Evolutionary conservation across 2,797 vertebrate species (phyloP).

Genomic region (Chelmon rostratus): DNA sequence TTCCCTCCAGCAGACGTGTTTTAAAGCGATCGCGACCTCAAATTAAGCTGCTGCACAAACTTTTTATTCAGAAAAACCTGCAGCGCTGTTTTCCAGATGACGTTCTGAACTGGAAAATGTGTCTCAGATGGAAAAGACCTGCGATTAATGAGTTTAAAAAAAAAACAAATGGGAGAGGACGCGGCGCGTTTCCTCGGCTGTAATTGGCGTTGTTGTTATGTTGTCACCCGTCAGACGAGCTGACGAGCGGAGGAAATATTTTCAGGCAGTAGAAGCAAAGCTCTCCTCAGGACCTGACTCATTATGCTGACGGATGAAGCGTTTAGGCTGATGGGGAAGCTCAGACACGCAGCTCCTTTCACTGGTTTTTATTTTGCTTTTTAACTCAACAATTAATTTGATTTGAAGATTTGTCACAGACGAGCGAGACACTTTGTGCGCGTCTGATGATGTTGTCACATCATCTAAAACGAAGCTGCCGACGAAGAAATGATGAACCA

Average conservation of each 20-base stretch:
- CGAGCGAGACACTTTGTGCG: no score
- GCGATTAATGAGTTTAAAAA: slow-evolving; percentile 19
- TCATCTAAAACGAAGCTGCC: neutral
- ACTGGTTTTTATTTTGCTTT: neutral
- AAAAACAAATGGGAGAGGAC: slow-evolving; percentile 4
- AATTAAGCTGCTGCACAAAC: slow-evolving; percentile 34
- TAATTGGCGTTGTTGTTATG: slow-evolving; percentile 36
- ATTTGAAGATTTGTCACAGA: neutral
- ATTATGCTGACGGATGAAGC: slow-evolving; percentile 24
- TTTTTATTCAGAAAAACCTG: slow-evolving; percentile 5
- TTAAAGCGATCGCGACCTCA: slow-evolving; percentile 32
- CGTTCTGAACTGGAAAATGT: slow-evolving; percentile 19
- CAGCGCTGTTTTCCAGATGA: neutral
- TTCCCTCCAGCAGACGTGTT: slow-evolving; percentile 7
- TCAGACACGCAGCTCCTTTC: neutral
- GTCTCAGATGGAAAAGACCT: slow-evolving; percentile 8
- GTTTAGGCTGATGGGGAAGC: neutral
- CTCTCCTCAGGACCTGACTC: slow-evolving; percentile 16
- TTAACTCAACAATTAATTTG: neutral
- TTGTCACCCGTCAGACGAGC: slow-evolving; percentile 10
- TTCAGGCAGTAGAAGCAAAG: slow-evolving; percentile 3
- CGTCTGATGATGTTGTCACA: neutral
- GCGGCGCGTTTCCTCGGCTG: neutral
- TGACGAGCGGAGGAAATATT: slow-evolving; percentile 9
- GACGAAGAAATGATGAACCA: no score